These are phyloP conservation scores for Andricus grossulariae DNA, from an alignment of 1,140 invertebrate genomes.

Conservation along the genomic window DNA sequence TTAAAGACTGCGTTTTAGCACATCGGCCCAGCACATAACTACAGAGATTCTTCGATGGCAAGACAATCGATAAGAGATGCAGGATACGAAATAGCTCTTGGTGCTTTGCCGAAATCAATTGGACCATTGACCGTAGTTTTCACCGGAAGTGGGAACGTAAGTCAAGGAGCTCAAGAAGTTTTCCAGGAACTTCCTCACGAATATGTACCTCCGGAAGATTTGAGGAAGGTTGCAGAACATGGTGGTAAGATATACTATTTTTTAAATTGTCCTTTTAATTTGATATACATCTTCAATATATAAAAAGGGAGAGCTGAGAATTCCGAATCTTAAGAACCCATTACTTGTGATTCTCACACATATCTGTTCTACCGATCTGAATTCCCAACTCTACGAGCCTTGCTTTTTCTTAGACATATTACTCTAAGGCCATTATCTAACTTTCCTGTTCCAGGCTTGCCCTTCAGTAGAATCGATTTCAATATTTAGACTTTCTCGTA, in stretches of 20 bases:
- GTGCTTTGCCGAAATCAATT: slow-evolving; percentile 98
- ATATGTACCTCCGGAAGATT: slow-evolving; percentile 95
- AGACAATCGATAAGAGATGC: slow-evolving; percentile 97
- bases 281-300: too few species aligned
- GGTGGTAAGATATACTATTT: slow-evolving; percentile 83
- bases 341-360: too few species aligned
- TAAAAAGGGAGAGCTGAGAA: too few species aligned
- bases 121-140: slow-evolving; percentile 99
- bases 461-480: too few species aligned
- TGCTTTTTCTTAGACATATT: too few species aligned
- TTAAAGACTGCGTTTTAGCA: slow-evolving; percentile 80
- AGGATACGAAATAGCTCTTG: slow-evolving; percentile 98
- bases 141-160: slow-evolving; percentile 93
- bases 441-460: too few species aligned
- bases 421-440: too few species aligned
- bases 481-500: too few species aligned
- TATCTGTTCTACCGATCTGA: too few species aligned
- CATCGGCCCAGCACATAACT: slow-evolving; percentile 98
- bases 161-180: slow-evolving; percentile 96
- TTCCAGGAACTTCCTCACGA: slow-evolving; percentile 98
- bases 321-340: too few species aligned
- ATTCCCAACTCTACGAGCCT: too few species aligned
- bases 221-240: slow-evolving; percentile 96
- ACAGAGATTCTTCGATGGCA: slow-evolving; percentile 97
- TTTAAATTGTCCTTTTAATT: too few species aligned